Evolutionary conservation across 2,797 vertebrate genomes (phyloP), one percentile per base, ranked within the genome.

Genomic region (Paramormyrops hopkinsi): DNA sequence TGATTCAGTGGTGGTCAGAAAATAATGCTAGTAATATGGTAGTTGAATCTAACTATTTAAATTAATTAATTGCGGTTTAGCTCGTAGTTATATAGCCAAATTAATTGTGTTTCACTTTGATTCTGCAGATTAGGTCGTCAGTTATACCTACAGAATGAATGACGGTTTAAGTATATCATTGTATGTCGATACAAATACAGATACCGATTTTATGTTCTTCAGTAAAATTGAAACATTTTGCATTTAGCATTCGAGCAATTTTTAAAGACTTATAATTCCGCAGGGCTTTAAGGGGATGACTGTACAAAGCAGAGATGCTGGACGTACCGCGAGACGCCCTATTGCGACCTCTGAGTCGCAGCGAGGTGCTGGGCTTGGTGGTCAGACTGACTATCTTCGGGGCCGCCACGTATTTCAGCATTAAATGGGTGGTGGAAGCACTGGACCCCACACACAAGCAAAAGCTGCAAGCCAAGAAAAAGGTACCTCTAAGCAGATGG

Each of bases 371-470:
- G 88, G 94, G 95, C 22, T 92, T 96, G 93, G 33, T 96, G 84
- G 87, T 97, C 85, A 94, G 96, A 88, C 89, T 97, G 90, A 96
- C 95, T 5, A 91, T 97, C 87, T 97, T 97, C 90, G 96, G 96
- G 6, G 95, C 96, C 3, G 95, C 93, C 3, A 97, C 96, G 0
- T 97, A 97, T 91, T 97, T 95, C 91, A 94, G 95, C 92, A 96
- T 97, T 89, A 96, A 96, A 89, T 97, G 96, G 95, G 95, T 97
- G 14, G 92, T 97, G 2, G 96, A 97, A 0, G 95, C 95, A 2
- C 94, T 97, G 93, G 96, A 97, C 79, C 96, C 96, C 0, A 96
- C 96, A 0, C 90, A 92, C 65, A 96, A 96, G 91, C 96, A 96
- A 93, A 97, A 97, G 90, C 94, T 86, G 44, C 94, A 96, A 85